These are phyloP conservation scores for Dryobates pubescens DNA, from an alignment of 2,797 vertebrate genomes.

Conservation along the genomic window DNA sequence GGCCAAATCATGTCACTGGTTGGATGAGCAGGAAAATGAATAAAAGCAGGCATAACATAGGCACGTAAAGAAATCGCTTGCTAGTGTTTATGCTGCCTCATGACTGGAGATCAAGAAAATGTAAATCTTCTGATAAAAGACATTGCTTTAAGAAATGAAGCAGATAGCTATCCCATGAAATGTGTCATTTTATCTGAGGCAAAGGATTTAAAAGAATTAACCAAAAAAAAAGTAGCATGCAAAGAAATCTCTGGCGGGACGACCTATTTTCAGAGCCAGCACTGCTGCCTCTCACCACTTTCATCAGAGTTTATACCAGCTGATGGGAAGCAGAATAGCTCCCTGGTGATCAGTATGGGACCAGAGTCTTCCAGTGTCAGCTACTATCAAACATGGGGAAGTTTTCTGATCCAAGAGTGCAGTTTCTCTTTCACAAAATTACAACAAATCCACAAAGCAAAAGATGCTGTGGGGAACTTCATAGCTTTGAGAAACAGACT, in stretches of 20 bases:
- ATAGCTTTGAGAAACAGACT: background rate
- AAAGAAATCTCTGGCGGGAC: background rate
- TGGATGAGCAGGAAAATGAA: background rate
- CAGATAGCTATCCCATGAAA: conserved; percentile 9
- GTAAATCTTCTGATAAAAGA: conserved; percentile 21
- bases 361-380: background rate
- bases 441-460: background rate
- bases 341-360: background rate
- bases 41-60: background rate
- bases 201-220: conserved; percentile 23
- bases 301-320: background rate
- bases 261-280: background rate
- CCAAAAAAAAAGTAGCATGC: background rate
- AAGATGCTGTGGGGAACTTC: background rate
- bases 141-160: conserved; percentile 18
- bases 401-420: background rate
- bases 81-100: background rate
- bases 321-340: background rate
- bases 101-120: conserved; percentile 26
- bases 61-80: background rate
- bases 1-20: background rate
- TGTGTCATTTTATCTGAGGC: background rate
- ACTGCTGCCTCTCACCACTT: background rate
- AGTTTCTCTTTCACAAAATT: background rate
- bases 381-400: background rate